A percentile compares a stretch with the other conserved stretches of the same genome.
These are phyloP conservation scores for Trichomycterus rosablanca DNA, from an alignment of 2,113 vertebrate genomes.

Conservation along the genomic window DNA sequence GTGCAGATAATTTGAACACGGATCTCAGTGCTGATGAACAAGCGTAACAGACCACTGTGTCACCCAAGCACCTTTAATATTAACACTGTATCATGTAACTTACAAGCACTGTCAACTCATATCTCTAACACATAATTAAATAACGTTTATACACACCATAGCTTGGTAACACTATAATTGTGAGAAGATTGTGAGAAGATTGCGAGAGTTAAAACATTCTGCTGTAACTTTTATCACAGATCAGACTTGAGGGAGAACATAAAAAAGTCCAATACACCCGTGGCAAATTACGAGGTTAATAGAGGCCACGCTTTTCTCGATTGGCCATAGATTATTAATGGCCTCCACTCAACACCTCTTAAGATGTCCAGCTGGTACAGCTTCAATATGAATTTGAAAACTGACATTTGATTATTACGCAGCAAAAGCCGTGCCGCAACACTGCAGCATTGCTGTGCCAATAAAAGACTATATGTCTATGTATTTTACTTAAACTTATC, in stretches of 20 bases:
- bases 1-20: too few species aligned
- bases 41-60: too few species aligned
- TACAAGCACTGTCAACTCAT: too few species aligned
- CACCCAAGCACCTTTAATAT: too few species aligned
- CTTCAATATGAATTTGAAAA: neutral
- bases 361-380: neutral
- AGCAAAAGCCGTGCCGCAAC: too few species aligned
- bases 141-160: too few species aligned
- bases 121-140: too few species aligned
- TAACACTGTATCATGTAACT: too few species aligned
- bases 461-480: neutral
- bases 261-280: neutral
- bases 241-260: constrained; percentile 13
- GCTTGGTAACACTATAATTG: too few species aligned
- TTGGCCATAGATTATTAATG: constrained; percentile 25
- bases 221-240: neutral
- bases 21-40: too few species aligned
- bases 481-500: neutral
- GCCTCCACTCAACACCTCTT: neutral
- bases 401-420: neutral
- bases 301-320: constrained; percentile 11
- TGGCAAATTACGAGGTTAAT: constrained; percentile 27
- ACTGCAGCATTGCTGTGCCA: neutral
- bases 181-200: too few species aligned
- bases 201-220: constrained; percentile 2